Conservation (phyloP, 30 jellyfish, hydroid and myxozoan species). For the Rhopilema esculentum region DNA sequence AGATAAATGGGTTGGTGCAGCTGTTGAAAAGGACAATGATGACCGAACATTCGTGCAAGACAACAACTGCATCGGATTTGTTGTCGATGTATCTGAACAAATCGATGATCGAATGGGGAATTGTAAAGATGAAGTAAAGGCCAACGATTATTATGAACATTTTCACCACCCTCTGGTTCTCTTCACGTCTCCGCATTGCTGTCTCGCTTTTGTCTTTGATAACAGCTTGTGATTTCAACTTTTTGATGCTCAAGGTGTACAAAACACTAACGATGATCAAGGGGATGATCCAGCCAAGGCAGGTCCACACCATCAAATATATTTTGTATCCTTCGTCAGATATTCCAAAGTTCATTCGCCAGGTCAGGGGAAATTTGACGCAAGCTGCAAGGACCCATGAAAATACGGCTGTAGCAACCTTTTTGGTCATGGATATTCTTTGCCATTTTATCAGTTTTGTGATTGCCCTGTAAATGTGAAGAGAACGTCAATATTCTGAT, state of each 20-base stretch:
- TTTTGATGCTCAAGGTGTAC: constrained; percentile 59
- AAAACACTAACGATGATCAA: constrained; percentile 39
- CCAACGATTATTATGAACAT: constrained; percentile 55
- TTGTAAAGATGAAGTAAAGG: constrained; percentile 65
- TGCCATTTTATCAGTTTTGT: constrained; percentile 56
- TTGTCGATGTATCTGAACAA: constrained; percentile 73
- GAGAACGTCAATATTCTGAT: no score
- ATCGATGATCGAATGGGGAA: constrained; percentile 74
- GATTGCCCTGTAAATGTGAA: constrained; percentile 60
- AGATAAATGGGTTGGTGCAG: constrained; percentile 72
- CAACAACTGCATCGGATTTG: constrained; percentile 59
- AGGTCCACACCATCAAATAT: constrained; percentile 71
- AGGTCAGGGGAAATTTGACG: constrained; percentile 65
- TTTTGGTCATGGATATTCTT: constrained; percentile 34
- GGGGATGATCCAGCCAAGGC: constrained; percentile 77
- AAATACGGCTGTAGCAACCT: constrained; percentile 29
- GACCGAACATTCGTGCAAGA: constrained; percentile 63
- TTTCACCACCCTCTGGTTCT: constrained; percentile 61
- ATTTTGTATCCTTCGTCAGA: constrained; percentile 67
- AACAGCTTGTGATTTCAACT: background rate
- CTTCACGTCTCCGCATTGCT: constrained; percentile 60
- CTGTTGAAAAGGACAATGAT: constrained; percentile 73
- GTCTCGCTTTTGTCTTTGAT: constrained; percentile 59
- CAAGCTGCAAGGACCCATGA: constrained; percentile 71
- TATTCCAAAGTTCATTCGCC: constrained; percentile 70